Evolutionary conservation across 2,888 invertebrate species (phyloP), one percentile per base, ranked within the genome.

Genomic region (Epirrita christyi): DNA sequence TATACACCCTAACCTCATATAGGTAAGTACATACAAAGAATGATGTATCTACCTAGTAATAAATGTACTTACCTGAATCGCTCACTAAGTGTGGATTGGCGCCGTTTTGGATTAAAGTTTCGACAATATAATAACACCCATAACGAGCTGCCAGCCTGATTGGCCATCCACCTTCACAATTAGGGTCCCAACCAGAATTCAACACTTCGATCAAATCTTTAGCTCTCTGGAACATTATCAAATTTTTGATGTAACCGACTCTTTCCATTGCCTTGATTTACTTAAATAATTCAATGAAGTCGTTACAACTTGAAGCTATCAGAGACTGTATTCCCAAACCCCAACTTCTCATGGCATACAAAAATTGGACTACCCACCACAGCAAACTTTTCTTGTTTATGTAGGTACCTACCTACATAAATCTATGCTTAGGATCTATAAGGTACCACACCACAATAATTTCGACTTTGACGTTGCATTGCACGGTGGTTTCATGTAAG

Each of bases 151-250:
- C 90, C 58, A 88, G 63, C 66, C 91, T 75, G 13, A 92, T 80
- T n/a, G 86, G 85, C 90, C 89, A 92, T 41, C 91, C 92, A 15
- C 85, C 81, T 72, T 81, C 85, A 56, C 76, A 78, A 66, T 92
- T 88, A 34, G 90, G 87, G 62, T 91, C 85, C 56, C 89, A 75
- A 14, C 90, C 89, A 38, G 70, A 68, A 43, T 71, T 80, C 52
- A 92, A 71, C 46, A 83, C 71, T 50, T 83, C 76, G 11, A 66
- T 64, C 46, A 89, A 67, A 59, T 83, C 83, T 21, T 67, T 64
- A 50, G 80, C 80, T 50, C 83, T 81, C 58, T 84, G 81, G 58
- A 68, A 74, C 54, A 73, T 63, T 61, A 88, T 86, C 42, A 75
- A 69, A 46, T 71, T 71, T 58, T 60, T 64, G 14, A 57, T 61